These are phyloP conservation scores for Aporophyla nigra DNA, from an alignment of 2,888 invertebrate genomes.

Conservation along the genomic window DNA sequence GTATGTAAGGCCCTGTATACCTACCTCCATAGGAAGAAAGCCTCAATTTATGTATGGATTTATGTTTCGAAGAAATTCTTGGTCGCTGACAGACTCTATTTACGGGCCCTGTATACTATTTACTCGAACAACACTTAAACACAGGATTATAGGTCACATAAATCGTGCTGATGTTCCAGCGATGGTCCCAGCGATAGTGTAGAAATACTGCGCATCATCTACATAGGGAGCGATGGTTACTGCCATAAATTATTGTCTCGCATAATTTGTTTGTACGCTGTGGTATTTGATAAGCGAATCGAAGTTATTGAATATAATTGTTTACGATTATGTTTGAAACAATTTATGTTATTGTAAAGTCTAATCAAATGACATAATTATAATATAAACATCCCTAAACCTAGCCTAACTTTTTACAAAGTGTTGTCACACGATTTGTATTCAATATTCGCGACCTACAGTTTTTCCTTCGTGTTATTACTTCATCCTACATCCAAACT, in stretches of 20 bases:
- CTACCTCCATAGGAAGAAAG: too few relatives aligned
- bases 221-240: constrained; percentile 41
- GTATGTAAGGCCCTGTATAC: too few relatives aligned
- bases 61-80: constrained; percentile 19
- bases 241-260: constrained; percentile 39
- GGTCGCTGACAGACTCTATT: constrained; percentile 22
- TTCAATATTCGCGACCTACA: background rate
- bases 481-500: background rate
- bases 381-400: background rate
- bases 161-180: constrained; percentile 59
- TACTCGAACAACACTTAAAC: constrained; percentile 42
- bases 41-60: too few relatives aligned
- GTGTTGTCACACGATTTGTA: background rate
- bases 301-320: background rate
- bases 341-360: background rate
- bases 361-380: background rate
- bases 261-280: constrained; percentile 38
- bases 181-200: constrained; percentile 59
- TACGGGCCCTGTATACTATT: constrained; percentile 36
- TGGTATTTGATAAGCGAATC: constrained; percentile 29
- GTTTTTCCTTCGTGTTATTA: constrained; percentile 1
- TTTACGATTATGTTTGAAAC: background rate
- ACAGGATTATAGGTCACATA: constrained; percentile 63
- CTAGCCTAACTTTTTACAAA: background rate
- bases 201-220: constrained; percentile 58